Percentiles rank a stretch among this genome's conserved stretches.
Evolutionary conservation across 2,113 vertebrate species (phyloP).

Genomic region (Tiliqua scincoides): DNA sequence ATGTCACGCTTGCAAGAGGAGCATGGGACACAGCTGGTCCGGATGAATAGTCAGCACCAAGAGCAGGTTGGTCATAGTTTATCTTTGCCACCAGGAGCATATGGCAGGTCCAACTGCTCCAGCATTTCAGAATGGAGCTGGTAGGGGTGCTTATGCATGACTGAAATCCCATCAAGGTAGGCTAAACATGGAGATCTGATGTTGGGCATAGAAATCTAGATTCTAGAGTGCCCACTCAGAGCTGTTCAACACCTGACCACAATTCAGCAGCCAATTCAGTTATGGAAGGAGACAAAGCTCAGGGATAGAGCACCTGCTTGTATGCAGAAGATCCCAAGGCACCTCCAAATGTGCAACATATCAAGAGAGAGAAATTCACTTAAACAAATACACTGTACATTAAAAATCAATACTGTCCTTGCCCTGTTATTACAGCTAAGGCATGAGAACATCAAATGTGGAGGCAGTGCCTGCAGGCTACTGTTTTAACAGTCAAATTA

Average conservation of each 20-base stretch:
- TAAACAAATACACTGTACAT: no score
- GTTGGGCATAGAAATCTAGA: not conserved
- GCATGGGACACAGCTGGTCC: slow-evolving; percentile 72
- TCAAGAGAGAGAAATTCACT: no score
- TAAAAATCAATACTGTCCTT: not conserved
- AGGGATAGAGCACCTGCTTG: no score
- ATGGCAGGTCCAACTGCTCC: not conserved
- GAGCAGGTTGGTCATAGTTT: slow-evolving; percentile 80
- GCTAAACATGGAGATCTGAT: not conserved
- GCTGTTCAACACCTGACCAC: not conserved
- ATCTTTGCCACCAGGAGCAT: not conserved
- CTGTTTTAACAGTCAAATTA: not conserved
- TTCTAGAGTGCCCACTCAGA: not conserved
- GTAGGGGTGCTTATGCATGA: not conserved
- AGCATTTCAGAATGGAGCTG: not conserved
- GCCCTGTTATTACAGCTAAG: not conserved
- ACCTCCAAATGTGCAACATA: no score
- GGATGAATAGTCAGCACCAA: slow-evolving; percentile 73
- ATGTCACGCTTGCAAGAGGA: slow-evolving; percentile 75
- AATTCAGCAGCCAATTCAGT: not conserved
- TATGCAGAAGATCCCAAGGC: no score
- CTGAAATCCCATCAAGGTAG: not conserved
- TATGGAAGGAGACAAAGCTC: no score
- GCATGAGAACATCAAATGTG: not conserved
- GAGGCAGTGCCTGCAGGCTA: no score